These are phyloP conservation scores for Sebastes reedi DNA, from an alignment of 2,797 vertebrate genomes.

Conservation along the genomic window DNA sequence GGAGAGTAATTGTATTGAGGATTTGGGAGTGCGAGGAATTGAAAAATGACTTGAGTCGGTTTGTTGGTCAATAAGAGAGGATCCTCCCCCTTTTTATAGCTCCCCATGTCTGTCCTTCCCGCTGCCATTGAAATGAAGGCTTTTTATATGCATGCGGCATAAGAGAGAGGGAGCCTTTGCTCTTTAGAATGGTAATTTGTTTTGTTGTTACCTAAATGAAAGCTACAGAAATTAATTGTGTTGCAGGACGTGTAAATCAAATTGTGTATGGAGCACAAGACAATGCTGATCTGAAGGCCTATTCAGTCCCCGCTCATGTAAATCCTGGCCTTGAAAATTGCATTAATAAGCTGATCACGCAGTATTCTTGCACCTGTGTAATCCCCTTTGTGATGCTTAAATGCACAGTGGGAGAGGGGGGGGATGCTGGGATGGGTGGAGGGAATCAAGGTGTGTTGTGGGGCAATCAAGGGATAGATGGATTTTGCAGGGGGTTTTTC, in stretches of 20 bases:
- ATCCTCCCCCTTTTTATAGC: conserved; percentile 31
- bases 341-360: conserved; percentile 76
- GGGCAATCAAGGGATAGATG: conserved; percentile 47
- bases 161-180: conserved; percentile 37
- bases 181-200: conserved; percentile 69
- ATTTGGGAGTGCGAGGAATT: conserved; percentile 67
- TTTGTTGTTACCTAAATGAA: conserved; percentile 71
- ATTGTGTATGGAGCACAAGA: conserved; percentile 67
- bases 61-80: conserved; percentile 68
- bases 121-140: conserved; percentile 46
- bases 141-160: conserved; percentile 61
- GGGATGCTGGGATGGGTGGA: conserved; percentile 34
- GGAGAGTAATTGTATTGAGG: conserved; percentile 71
- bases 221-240: conserved; percentile 72
- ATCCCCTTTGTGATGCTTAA: conserved; percentile 76
- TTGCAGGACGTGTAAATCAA: conserved; percentile 67
- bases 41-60: conserved; percentile 69
- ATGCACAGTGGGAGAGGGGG: conserved; percentile 45
- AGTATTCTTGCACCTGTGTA: conserved; percentile 77
- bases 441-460: conserved; percentile 71
- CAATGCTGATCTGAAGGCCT: conserved; percentile 68
- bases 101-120: conserved; percentile 13
- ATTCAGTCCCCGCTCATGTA: conserved; percentile 61
- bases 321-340: conserved; percentile 72
- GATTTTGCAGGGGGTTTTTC: conserved; percentile 49